Percentiles rank a stretch among this genome's conserved stretches.
These are phyloP conservation scores for Hermodice carunculata DNA, from an alignment of 2,888 invertebrate genomes.

Conservation along the genomic window DNA sequence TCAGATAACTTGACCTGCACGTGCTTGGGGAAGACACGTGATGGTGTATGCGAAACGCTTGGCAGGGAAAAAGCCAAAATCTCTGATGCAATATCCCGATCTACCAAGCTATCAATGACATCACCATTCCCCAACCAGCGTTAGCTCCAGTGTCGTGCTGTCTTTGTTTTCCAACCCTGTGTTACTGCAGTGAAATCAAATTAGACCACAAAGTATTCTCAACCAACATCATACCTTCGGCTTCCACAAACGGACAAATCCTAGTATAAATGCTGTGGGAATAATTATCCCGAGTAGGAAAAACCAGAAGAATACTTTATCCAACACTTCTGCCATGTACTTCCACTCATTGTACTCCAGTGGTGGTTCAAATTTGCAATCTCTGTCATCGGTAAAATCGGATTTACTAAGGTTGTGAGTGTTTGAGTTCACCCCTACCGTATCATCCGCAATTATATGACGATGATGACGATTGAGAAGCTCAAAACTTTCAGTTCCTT, in stretches of 20 bases:
- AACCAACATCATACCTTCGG: slow-evolving; percentile 8
- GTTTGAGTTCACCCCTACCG: background rate
- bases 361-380: background rate
- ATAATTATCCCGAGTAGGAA: slow-evolving; percentile 22
- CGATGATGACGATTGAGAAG: background rate
- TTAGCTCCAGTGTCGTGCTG: no score
- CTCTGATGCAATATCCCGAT: no score
- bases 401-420: background rate
- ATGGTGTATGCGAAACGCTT: no score
- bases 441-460: background rate
- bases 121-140: no score
- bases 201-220: no score
- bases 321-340: slow-evolving; percentile 28
- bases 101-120: no score
- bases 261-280: slow-evolving; percentile 21
- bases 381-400: background rate
- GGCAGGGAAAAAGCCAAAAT: no score
- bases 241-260: slow-evolving; percentile 20
- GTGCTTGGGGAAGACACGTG: no score
- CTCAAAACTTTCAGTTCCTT: slow-evolving; percentile 1
- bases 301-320: slow-evolving; percentile 23
- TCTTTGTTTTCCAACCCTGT: no score
- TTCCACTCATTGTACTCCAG: slow-evolving; percentile 22
- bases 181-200: no score
- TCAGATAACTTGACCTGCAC: no score